Evolutionary conservation across 2,888 invertebrate species (phyloP).

Genomic region (Neoascia interrupta): DNA sequence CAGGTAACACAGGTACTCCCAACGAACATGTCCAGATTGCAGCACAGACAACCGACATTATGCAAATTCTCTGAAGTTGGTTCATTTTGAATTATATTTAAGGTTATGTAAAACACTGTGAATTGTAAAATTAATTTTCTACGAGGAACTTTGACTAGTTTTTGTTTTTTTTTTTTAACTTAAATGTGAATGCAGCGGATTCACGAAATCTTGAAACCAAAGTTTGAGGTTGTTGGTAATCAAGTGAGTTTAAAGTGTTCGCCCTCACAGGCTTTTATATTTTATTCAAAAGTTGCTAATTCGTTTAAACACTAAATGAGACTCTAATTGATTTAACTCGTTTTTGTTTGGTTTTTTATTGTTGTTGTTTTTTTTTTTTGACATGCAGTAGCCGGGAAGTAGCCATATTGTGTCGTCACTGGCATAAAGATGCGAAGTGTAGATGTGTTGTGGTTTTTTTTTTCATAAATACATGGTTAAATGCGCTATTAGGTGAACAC

Average conservation of each 20-base stretch:
- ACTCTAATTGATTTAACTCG: conserved; percentile 78
- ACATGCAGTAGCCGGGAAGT: conserved; percentile 25
- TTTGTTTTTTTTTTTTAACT: neutral
- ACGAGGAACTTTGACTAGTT: neutral
- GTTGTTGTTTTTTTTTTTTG: neutral
- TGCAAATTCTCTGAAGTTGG: conserved; percentile 56
- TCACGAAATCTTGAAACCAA: conserved; percentile 18
- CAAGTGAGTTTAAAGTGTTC: conserved; percentile 50
- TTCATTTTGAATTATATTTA: conserved; percentile 36
- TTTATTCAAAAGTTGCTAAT: conserved; percentile 56
- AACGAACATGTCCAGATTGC: conserved; percentile 72
- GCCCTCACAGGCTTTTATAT: conserved; percentile 58
- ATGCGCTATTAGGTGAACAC: conserved; percentile 21
- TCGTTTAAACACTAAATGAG: conserved; percentile 63
- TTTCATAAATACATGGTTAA: conserved; percentile 21
- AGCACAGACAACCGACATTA: conserved; percentile 72
- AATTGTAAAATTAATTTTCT: neutral
- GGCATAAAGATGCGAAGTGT: too few relatives aligned
- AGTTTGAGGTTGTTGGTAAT: conserved; percentile 43
- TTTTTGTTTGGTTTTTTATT: conserved; percentile 64
- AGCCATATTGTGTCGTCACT: conserved; percentile 28
- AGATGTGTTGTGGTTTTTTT: too few relatives aligned
- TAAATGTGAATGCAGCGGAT: conserved; percentile 20
- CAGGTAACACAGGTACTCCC: conserved; percentile 75
- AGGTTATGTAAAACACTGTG: neutral